phyloP scores from a whole-genome alignment of 2,797 vertebrate species.

The Onychomys arenicola region DNA sequence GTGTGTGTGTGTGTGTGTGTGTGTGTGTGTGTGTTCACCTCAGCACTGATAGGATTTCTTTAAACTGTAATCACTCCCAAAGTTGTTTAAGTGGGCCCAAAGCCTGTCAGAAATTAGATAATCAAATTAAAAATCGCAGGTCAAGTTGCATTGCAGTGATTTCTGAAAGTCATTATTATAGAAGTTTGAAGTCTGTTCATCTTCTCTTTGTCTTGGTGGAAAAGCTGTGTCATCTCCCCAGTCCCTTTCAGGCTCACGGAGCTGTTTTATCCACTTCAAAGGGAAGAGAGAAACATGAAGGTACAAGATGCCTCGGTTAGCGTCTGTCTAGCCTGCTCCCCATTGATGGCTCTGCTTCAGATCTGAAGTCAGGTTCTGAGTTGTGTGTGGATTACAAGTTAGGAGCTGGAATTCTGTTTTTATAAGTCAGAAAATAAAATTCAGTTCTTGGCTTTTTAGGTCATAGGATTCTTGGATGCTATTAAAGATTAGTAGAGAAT shows the following conservation, averaged over 20 bases:
- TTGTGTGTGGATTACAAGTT: constrained; percentile 44
- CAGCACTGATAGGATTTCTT: constrained; percentile 1
- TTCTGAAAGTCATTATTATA: constrained; percentile 55
- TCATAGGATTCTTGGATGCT: constrained; percentile 63
- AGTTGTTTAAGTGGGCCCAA: constrained; percentile 27
- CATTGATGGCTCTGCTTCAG: constrained; percentile 31
- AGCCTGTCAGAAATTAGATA: constrained; percentile 61
- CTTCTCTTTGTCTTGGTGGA: constrained; percentile 46
- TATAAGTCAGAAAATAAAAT: constrained; percentile 33
- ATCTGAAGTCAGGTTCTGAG: constrained; percentile 51
- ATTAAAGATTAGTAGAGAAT: constrained; percentile 67
- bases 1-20: background rate
- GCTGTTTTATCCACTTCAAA: constrained; percentile 17
- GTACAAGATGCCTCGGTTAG: background rate
- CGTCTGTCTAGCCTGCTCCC: background rate
- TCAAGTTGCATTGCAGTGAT: constrained; percentile 12
- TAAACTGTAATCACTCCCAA: constrained; percentile 44
- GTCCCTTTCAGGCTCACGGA: background rate
- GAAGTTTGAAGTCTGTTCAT: background rate
- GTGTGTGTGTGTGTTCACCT: background rate
- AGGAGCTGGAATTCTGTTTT: background rate
- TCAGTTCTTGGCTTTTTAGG: constrained; percentile 49
- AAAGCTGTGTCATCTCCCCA: background rate
- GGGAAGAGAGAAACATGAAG: constrained; percentile 29
- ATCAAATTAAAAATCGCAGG: constrained; percentile 55